Evolutionary conservation across 37 sponge, comb jelly and placozoan species (phyloP).

Genomic region (Spongilla lacustris): DNA sequence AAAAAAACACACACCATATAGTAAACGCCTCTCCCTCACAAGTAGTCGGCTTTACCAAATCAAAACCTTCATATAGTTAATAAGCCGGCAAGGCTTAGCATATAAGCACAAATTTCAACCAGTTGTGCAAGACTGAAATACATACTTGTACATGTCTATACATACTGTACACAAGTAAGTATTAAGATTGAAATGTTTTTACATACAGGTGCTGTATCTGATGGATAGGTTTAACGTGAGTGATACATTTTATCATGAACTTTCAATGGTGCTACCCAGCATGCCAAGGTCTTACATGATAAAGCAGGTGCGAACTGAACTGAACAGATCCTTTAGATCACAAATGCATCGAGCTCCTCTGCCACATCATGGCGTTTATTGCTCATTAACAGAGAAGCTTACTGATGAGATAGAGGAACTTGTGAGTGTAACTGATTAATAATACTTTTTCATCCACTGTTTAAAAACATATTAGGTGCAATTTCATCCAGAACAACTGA

Average conservation of each 20-base stretch:
- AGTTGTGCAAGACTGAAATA: too few relatives aligned
- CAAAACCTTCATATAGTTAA: too few relatives aligned
- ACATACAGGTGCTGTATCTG: neutral
- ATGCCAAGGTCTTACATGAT: neutral
- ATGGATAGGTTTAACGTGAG: conserved; percentile 26
- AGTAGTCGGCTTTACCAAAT: too few relatives aligned
- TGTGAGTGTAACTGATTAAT: neutral
- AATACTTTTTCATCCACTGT: neutral
- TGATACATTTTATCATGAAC: conserved; percentile 25
- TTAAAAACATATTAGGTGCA: neutral
- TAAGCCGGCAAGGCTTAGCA: too few relatives aligned
- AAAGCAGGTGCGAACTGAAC: neutral
- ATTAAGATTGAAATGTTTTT: neutral
- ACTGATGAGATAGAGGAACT: neutral
- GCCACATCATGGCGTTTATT: neutral
- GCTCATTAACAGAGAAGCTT: neutral
- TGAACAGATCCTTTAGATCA: neutral
- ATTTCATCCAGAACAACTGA: neutral
- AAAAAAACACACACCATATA: too few relatives aligned
- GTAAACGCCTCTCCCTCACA: too few relatives aligned
- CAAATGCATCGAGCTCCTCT: neutral
- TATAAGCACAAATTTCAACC: too few relatives aligned
- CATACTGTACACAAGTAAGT: neutral
- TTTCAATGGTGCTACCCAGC: neutral
- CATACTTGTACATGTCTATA: too few relatives aligned